Base-by-base conservation (phyloP, 2,797 vertebrate species). In the Takifugu rubripes region DNA sequence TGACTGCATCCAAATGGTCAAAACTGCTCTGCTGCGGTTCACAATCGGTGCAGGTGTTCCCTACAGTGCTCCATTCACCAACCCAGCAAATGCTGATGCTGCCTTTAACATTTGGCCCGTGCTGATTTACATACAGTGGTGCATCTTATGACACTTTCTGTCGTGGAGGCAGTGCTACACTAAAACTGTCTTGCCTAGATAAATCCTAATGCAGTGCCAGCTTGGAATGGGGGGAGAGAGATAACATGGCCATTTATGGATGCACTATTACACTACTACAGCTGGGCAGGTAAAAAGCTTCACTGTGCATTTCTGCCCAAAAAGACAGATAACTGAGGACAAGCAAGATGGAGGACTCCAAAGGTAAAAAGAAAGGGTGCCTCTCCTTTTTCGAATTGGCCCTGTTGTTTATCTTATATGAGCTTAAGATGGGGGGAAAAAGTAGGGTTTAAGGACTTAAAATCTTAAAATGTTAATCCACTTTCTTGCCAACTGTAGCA, bases 381-480 rank as follows among this genome's bases (percentile, higher is more conserved):
- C 48, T 68, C 56, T 40, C 72, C 70, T 64, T 51, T 71, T 58
- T 14, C 25, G 51, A 62, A 56, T 40, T 17, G 52, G 17, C n/a
- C 12, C 9, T 6, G 55, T 40, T 40, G 36, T 40, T 40, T 40
- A 40, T 40, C 8, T 40, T 40, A 40, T 14, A 12, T 14, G 36
- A 40, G 36, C 36, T 12, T 40, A 40, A 40, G 36, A 14, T 12
- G 8, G 27, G 7, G 7, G 7, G 29, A 29, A 40, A 40, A 40
- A 40, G 10, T 40, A 14, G 36, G 3, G 1, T 40, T 40, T 40
- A 12, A 40, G 54, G 68, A 77, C 72, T 84, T 85, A 74, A 81
- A 76, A 81, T 82, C 77, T 75, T 82, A 14, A 74, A 81, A 81
- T 69, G 64, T 65, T 83, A 84, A 88, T 86, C 82, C 78, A 68